These are phyloP conservation scores for Eupithecia dodoneata DNA, from an alignment of 2,888 invertebrate genomes.

Conservation along the genomic window DNA sequence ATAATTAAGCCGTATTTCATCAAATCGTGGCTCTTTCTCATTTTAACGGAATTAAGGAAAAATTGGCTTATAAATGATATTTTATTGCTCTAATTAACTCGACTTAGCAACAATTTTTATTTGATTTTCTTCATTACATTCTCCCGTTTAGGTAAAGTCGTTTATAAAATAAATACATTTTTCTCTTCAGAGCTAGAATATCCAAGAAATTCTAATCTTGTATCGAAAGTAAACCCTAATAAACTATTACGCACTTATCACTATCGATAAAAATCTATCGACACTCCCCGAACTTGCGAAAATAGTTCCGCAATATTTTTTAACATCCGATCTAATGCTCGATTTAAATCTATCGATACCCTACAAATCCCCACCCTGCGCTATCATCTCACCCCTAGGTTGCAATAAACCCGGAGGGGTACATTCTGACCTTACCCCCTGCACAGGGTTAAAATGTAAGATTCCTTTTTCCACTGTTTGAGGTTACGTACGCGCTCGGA, in stretches of 20 bases:
- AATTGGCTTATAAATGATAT: slow-evolving; percentile 15
- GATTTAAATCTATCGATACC: slow-evolving; percentile 37
- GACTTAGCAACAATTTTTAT: not conserved
- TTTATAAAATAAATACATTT: too few species aligned
- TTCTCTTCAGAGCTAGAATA: not conserved
- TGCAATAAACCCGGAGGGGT: slow-evolving; percentile 44
- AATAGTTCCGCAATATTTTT: slow-evolving; percentile 29
- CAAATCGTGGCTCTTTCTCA: slow-evolving; percentile 27
- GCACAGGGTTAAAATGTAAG: slow-evolving; percentile 45
- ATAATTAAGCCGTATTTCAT: slow-evolving; percentile 36
- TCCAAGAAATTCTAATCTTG: not conserved
- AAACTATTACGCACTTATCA: not conserved
- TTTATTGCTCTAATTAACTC: slow-evolving; percentile 15
- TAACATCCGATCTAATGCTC: slow-evolving; percentile 27
- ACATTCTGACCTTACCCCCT: slow-evolving; percentile 44
- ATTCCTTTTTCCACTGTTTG: slow-evolving; percentile 37
- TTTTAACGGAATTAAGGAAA: slow-evolving; percentile 21
- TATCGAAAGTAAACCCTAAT: not conserved
- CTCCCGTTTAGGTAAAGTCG: too few species aligned
- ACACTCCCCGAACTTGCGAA: not conserved
- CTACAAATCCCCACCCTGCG: slow-evolving; percentile 23
- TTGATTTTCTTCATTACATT: slow-evolving; percentile 6
- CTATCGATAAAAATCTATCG: slow-evolving; percentile 20
- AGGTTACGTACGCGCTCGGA: slow-evolving; percentile 5
- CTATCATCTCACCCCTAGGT: slow-evolving; percentile 41